Evolutionary conservation across 2,797 vertebrate species (phyloP), one percentile per base, ranked within the genome.

Genomic region (Moxostoma hubbsi): DNA sequence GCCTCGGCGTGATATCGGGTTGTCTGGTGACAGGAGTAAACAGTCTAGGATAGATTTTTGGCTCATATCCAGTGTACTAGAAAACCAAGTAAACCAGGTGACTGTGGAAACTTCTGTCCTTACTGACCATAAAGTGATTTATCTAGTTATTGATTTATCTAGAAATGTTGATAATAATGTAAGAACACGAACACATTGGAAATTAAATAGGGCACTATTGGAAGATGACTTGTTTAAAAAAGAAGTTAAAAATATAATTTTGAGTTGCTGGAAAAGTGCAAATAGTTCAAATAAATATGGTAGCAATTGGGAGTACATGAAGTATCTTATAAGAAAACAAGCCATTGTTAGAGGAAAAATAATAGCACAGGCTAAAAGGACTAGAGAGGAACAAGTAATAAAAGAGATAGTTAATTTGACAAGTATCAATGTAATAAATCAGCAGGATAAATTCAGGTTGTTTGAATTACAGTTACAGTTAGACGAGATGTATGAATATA

Each of bases 351-450:
- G 57, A 10, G 57, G 57, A 58, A 58, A 58, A 9, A 1, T 57
- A 58, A 18, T 58, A 18, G 57, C 16, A 58, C 57, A 58, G 16
- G 8, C 8, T 58, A 18, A 58, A 58, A 58, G 16, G 9, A 18
- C 15, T 16, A 59, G 1, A 59, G 16, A 18, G 57, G 57, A 24
- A 59, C 15, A 18, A 58, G 15, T 59, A 18, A 59, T 59, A 59
- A 59, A 59, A 59, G 57, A 59, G 16, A 58, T 4, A 59, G 57
- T 24, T 59, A 9, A 59, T 24, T 18, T 58, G 57, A 18, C 57
- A 58, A 57, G 57, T 58, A 58, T 16, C 15, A 9, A 57, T 57
- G 55, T 58, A n/a, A 58, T 58, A n/a, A 58, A 58, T 18, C 57
- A 58, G 15, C 8, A 58, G 15, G 57, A 58, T 7, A 58, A 58